These are phyloP conservation scores for Aleiodes testaceus DNA, from an alignment of 2,888 invertebrate species.

Conservation along the genomic window DNA sequence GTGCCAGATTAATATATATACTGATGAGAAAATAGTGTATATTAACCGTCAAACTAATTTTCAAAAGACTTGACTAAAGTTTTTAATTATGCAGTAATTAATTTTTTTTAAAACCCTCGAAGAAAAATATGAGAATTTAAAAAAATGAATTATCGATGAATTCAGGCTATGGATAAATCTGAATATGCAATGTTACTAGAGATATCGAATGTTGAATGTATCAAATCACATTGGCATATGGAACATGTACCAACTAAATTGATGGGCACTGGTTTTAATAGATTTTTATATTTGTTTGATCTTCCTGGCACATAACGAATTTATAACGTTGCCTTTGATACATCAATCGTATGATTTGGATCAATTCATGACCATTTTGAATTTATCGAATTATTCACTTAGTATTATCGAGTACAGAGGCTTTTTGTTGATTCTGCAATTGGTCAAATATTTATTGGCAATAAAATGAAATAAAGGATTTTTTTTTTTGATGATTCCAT, in stretches of 20 bases:
- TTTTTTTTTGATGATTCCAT: not conserved
- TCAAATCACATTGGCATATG: slow-evolving; percentile 47
- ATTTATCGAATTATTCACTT: not conserved
- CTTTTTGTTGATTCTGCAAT: no score
- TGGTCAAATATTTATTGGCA: no score
- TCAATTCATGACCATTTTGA: not conserved
- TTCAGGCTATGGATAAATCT: not conserved
- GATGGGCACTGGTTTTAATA: slow-evolving; percentile 51
- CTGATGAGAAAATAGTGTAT: no score
- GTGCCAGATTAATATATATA: no score
- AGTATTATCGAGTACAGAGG: no score
- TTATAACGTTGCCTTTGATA: slow-evolving; percentile 2
- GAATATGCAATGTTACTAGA: not conserved
- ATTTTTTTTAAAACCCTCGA: no score
- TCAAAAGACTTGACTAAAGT: no score
- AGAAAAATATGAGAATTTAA: no score
- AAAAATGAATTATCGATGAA: no score
- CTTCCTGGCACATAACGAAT: slow-evolving; percentile 12
- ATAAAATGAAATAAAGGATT: no score
- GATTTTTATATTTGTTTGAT: slow-evolving; percentile 49
- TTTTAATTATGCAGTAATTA: no score
- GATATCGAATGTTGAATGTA: slow-evolving; percentile 35
- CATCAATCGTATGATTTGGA: slow-evolving; percentile 16
- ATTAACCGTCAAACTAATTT: no score
- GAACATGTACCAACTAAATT: slow-evolving; percentile 44